phyloP scores from a whole-genome alignment of 2,113 vertebrate genomes.

The Protomyctophum bolini region DNA sequence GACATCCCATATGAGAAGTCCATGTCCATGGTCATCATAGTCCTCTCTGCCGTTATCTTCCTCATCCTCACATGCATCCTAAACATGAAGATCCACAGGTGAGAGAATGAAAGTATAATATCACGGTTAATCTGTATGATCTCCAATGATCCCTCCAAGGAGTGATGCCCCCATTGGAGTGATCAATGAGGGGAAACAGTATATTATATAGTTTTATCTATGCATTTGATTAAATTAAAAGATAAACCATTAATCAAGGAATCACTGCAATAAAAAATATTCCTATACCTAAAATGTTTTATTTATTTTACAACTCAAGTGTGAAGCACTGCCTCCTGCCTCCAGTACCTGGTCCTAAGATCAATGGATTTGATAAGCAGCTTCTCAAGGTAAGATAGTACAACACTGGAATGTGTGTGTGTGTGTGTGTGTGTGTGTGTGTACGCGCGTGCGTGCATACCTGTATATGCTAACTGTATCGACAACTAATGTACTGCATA shows the following conservation, averaged over 20 bases:
- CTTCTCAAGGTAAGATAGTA: slow-evolving; percentile 86
- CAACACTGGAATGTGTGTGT: too few species aligned
- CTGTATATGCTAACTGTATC: background rate
- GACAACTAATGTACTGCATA: too few species aligned
- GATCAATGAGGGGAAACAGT: background rate
- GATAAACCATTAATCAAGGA: too few species aligned
- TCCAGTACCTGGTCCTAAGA: slow-evolving; percentile 94
- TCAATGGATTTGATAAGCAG: slow-evolving; percentile 92
- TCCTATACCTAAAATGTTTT: background rate
- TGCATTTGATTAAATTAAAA: too few species aligned
- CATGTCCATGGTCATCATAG: slow-evolving; percentile 83
- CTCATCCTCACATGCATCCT: slow-evolving; percentile 84
- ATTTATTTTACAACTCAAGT: slow-evolving; percentile 71
- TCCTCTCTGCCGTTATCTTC: slow-evolving; percentile 82
- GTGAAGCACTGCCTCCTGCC: slow-evolving; percentile 88
- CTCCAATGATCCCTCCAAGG: too few species aligned
- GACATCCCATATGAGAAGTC: slow-evolving; percentile 81
- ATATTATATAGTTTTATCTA: background rate
- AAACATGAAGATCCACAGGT: slow-evolving; percentile 87
- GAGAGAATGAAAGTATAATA: slow-evolving; percentile 25
- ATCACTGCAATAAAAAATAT: background rate
- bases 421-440: too few species aligned
- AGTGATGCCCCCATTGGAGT: too few species aligned
- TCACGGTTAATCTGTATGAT: too few species aligned
- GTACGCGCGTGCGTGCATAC: too few species aligned